Percentiles rank a stretch among this genome's conserved stretches.
Conservation (phyloP, 2,888 invertebrate species). For the Hylaea fasciaria region DNA sequence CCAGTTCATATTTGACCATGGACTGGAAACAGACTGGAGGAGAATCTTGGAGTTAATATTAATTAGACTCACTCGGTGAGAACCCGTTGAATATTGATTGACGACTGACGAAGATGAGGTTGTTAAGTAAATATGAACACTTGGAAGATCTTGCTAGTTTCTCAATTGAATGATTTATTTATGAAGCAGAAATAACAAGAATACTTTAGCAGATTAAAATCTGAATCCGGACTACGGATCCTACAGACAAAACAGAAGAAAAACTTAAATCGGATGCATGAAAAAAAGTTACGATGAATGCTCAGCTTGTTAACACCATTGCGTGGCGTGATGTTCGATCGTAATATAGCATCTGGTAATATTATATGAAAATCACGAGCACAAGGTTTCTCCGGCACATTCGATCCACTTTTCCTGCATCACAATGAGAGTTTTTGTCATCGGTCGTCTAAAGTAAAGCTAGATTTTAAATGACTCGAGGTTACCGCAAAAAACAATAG, state of each 20-base stretch:
- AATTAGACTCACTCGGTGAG: constrained; percentile 23
- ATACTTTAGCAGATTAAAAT: background rate
- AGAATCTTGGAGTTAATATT: constrained; percentile 24
- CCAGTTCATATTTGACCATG: background rate
- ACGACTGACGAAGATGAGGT: constrained; percentile 32
- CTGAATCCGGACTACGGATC: background rate
- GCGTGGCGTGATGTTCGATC: constrained; percentile 30
- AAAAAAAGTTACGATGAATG: background rate
- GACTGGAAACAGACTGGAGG: constrained; percentile 24
- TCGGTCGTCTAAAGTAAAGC: constrained; percentile 44
- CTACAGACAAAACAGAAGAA: background rate
- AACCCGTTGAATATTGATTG: constrained; percentile 33
- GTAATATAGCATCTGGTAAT: constrained; percentile 44
- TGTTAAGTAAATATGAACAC: constrained; percentile 39
- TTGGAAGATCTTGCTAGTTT: background rate
- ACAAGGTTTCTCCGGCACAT: constrained; percentile 57
- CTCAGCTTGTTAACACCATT: background rate
- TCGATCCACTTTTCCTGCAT: constrained; percentile 59
- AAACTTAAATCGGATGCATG: background rate
- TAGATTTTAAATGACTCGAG: constrained; percentile 45
- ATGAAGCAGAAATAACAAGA: background rate
- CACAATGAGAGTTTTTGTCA: constrained; percentile 54
- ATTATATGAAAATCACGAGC: constrained; percentile 47
- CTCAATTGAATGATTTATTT: background rate
- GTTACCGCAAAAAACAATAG: constrained; percentile 34